Evolutionary conservation across 2,888 invertebrate species (phyloP), one percentile per base, ranked within the genome.

Genomic region (Nymphalis polychloros): DNA sequence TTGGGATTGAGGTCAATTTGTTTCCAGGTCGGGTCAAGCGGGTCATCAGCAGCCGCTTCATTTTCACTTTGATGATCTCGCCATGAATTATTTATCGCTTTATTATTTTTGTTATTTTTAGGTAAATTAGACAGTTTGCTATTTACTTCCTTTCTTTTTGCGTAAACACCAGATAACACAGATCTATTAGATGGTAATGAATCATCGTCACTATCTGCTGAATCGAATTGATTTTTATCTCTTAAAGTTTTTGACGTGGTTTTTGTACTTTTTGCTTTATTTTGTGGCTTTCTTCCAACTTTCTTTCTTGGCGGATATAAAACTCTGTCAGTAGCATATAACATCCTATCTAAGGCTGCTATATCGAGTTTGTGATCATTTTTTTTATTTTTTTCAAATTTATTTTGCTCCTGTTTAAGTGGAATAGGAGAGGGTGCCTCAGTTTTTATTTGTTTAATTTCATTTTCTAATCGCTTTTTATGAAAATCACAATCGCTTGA

Each of bases 251-350:
- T 91, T 7, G 88, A 82, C 35, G 86, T 68, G 31, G 75, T 75
- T 76, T 82, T 89, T 47, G 82, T 75, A 16, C 80, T 61, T 77
- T 89, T 94, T 2, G 93, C 78, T 81, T 92, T 92, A 69, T 79
- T 87, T 75, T 89, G 87, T 16, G 94, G 94, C 64, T 95, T 95
- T 72, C 96, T 92, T 0, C 96, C 95, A 53, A 94, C 95, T 85
- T 95, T 96, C 73, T 96, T 93, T 68, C 96, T 94, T 0, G 96
- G 96, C 0, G 96, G 96, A 87, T 96, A 96, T 17, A 96, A 85
- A 1, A 96, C 96, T 75, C 96, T 92, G 78, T 96, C 96, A 0
- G 96, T 95, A 68, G 95, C 96, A 79, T 95, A 96, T 78, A 95
- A 88, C 81, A 95, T 94, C 77, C 95, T 94, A 83, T 95, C 95